Percentiles rank a stretch among this genome's conserved stretches.
Evolutionary conservation across 2,113 vertebrate species (phyloP).

Genomic region (Cricetomys ansorgei): DNA sequence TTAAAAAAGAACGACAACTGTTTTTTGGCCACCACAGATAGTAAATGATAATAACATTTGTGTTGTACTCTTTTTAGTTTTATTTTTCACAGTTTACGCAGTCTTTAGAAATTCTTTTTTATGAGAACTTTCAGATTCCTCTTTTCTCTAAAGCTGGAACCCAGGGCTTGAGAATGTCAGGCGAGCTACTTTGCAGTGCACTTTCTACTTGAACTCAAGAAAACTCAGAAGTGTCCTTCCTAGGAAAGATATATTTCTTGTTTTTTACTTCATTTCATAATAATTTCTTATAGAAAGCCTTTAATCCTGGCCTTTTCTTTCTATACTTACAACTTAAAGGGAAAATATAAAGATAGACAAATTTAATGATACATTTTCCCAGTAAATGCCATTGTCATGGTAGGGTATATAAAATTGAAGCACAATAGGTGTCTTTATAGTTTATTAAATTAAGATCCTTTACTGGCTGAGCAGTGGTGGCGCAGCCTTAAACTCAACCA

Average conservation of each 20-base stretch:
- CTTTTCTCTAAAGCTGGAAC: background rate
- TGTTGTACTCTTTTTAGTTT: conserved; percentile 39
- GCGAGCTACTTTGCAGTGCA: background rate
- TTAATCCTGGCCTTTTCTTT: conserved; percentile 28
- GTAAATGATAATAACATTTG: conserved; percentile 52
- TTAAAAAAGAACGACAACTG: background rate
- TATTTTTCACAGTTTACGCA: conserved; percentile 50
- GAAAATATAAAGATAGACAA: background rate
- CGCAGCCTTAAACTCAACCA: too few species aligned
- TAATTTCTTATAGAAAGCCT: background rate
- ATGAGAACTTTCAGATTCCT: conserved; percentile 6
- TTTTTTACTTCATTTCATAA: background rate
- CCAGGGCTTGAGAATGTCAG: background rate
- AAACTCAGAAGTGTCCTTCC: background rate
- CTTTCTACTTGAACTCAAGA: conserved; percentile 8
- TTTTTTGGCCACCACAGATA: conserved; percentile 40
- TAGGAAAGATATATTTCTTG: conserved; percentile 22
- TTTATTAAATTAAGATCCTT: conserved; percentile 38
- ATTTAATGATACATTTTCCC: conserved; percentile 1
- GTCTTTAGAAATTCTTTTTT: conserved; percentile 30
- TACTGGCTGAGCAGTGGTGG: too few species aligned
- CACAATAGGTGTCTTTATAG: background rate
- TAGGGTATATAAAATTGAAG: background rate
- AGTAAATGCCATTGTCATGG: background rate
- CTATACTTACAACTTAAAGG: conserved; percentile 42